Evolutionary conservation across 2,888 invertebrate species (phyloP), one percentile per base, ranked within the genome.

Genomic region (Polydrusus tereticollis): DNA sequence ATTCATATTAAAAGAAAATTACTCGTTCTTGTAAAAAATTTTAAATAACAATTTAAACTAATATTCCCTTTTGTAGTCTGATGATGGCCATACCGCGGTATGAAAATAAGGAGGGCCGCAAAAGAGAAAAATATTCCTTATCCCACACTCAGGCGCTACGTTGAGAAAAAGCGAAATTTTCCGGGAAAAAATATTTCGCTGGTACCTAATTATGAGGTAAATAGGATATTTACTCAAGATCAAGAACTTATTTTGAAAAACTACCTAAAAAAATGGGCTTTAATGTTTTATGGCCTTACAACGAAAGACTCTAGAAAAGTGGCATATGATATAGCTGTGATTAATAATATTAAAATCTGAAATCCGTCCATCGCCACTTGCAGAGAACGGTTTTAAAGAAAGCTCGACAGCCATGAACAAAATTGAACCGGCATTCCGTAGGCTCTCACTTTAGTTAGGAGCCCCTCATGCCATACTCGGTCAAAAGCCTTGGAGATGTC

Each of bases 161-260:
- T 43, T 47, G 47, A 47, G 20, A 47, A 47, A 21, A 47, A 18
- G 20, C 12, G 18, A 47, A 18, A 47, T 18, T 47, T 20, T 47
- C 18, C 4, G 7, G 21, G 12, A 7, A 2, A 1, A 20, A 18
- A 47, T 47, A 47, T 47, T 18, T 47, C 47, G 7, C 47, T 47
- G 47, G 47, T 47, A 47, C 47, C 47, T 47, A 47, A 47, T 47
- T 47, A 47, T 47, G 20, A 47, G 18, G 20, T 18, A 47, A 47
- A 47, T 20, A 16, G 47, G 47, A 6, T 47, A 20, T 47, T 47
- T 47, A 47, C 20, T 47, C 18, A 14, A 12, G 6, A 3, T 10
- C 43, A 43, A 43, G 43, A 43, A 43, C 6, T 43, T 43, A 43
- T 43, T 43, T 43, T 43, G 12, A 43, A 43, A 12, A 16, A 43